A percentile compares a stretch with the other conserved stretches of the same genome.
These are phyloP conservation scores for Drosophila subsilvestris DNA, from an alignment of 2,888 invertebrate genomes.

Conservation along the genomic window DNA sequence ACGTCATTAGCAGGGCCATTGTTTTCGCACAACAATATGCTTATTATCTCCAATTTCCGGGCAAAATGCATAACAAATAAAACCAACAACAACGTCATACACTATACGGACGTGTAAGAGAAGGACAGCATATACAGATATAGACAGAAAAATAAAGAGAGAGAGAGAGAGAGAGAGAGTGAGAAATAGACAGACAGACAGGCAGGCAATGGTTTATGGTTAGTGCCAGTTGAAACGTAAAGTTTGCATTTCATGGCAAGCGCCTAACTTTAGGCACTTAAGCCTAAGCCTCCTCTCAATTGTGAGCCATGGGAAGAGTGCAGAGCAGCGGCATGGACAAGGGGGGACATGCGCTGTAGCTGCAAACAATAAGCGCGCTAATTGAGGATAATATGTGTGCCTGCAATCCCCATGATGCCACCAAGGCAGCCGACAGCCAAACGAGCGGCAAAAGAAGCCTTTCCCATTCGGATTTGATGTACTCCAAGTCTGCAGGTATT, in stretches of 20 bases:
- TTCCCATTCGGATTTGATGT: constrained; percentile 8
- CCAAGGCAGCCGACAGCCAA: constrained; percentile 23
- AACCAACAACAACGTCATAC: constrained; percentile 66
- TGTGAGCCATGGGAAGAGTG: constrained; percentile 34
- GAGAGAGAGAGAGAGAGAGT: not conserved
- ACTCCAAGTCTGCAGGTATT: constrained; percentile 9
- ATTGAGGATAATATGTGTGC: constrained; percentile 72
- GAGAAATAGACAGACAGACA: constrained; percentile 5
- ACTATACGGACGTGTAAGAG: constrained; percentile 6
- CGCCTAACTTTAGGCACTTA: constrained; percentile 71
- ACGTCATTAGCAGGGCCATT: constrained; percentile 79
- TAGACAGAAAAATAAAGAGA: not conserved
- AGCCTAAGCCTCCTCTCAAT: constrained; percentile 66
- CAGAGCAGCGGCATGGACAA: not conserved
- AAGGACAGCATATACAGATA: not conserved
- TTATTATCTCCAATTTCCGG: constrained; percentile 81
- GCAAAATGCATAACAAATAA: constrained; percentile 78
- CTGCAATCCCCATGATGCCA: constrained; percentile 42
- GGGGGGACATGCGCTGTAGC: not conserved
- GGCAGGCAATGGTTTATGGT: constrained; percentile 52
- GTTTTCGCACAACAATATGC: constrained; percentile 80
- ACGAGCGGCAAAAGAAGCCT: constrained; percentile 12
- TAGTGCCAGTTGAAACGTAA: constrained; percentile 64
- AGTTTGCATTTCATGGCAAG: constrained; percentile 71
- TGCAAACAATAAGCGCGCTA: constrained; percentile 73